Evolutionary conservation across 2,113 vertebrate genomes (phyloP), one percentile per base, ranked within the genome.

Genomic region (Anhinga rufa): DNA sequence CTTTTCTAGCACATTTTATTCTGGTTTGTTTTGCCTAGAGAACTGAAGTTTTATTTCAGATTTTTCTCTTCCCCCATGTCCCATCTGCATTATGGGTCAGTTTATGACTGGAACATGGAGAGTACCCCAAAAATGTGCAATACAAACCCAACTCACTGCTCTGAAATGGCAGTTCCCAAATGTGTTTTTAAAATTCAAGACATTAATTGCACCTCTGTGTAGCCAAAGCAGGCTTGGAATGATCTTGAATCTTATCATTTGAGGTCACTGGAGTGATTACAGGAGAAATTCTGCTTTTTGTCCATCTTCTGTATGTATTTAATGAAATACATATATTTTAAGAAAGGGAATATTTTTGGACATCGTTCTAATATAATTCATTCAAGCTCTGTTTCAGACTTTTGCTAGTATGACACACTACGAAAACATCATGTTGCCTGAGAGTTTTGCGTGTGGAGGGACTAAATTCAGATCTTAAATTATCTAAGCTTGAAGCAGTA

Each of bases 11-110:
- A 20, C 10, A 68, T 77, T 93, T 87, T 81, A 65, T 70, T 95
- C 75, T 66, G 57, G 60, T 72, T 97, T 96, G 85, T 92, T 92
- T 96, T 97, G 77, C 79, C 75, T 95, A n/a, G 93, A 95, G 40
- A 88, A 61, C 5, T 76, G 25, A 95, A 93, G 72, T 76, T 94
- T 88, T 86, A 83, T 95, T 93, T 96, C 40, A 91, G 65, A 69
- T 76, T 90, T 88, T 96, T 84, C 34, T 64, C 48, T 95, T 93
- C 61, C 71, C 57, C 55, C 49, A n/a, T 2, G 8, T n/a, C 46
- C 49, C 21, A 31, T 69, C 75, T 74, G 25, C 24, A 31, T 40
- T 40, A 40, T 40, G 38, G 82, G 31, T 92, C 74, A 75, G 72
- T 93, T 91, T 82, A 88, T 79, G 92, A 93, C 81, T 77, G 28